phyloP scores from a whole-genome alignment of 2,888 invertebrate species.

The Nebria salina region DNA sequence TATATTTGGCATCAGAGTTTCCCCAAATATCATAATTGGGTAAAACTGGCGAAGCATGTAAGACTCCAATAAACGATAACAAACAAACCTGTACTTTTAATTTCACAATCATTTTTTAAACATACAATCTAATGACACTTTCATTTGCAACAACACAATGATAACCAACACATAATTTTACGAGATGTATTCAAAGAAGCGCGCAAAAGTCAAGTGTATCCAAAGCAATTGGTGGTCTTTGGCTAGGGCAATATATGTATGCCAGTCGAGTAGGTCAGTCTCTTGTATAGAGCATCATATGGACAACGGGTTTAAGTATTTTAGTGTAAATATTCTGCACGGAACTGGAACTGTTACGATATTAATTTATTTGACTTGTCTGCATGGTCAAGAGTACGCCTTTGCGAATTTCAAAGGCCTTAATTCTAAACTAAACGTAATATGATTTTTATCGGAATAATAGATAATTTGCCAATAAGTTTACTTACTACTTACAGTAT shows the following conservation, averaged over 20 bases:
- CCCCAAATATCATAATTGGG: constrained; percentile 40
- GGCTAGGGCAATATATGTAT: constrained; percentile 15
- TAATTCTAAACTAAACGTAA: no score
- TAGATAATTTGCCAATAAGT: no score
- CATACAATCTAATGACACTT: constrained; percentile 7
- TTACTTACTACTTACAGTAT: no score
- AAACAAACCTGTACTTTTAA: constrained; percentile 9
- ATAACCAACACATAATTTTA: background rate
- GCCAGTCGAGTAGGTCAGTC: constrained; percentile 16
- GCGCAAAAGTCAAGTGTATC: background rate
- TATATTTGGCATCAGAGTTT: constrained; percentile 10
- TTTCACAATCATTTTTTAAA: constrained; percentile 16
- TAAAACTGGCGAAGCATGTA: constrained; percentile 15
- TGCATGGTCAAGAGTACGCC: background rate
- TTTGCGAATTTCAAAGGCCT: background rate
- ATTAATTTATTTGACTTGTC: constrained; percentile 2
- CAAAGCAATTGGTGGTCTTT: constrained; percentile 2
- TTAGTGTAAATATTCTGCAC: constrained; percentile 1
- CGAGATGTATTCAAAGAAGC: background rate
- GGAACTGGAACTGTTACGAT: constrained; percentile 13
- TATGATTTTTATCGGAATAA: no score
- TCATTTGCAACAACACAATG: background rate
- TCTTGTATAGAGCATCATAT: background rate
- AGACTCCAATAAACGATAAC: constrained; percentile 2
- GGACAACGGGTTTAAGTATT: background rate